Percentiles rank a stretch among this genome's conserved stretches.
Evolutionary conservation across 53 echinoderm and acorn worm species (phyloP).

Genomic region (Astropecten irregularis): DNA sequence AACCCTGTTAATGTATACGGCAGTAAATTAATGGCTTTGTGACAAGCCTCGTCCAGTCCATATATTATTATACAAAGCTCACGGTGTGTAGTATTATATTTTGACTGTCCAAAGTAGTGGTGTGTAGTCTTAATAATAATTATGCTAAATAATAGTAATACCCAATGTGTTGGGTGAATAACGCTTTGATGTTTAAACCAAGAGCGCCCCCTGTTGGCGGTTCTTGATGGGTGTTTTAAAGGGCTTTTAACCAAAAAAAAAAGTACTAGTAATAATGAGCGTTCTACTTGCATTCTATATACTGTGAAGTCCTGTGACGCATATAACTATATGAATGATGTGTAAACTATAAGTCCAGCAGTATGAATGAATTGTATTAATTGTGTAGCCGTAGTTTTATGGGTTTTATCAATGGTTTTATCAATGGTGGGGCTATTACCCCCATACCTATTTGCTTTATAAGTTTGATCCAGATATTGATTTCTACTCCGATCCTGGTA

Average conservation of each 20-base stretch:
- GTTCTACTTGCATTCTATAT: constrained; percentile 48
- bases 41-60: background rate
- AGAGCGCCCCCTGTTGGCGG: constrained; percentile 29
- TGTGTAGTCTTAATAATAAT: constrained; percentile 14
- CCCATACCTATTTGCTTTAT: too few relatives aligned
- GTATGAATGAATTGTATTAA: background rate
- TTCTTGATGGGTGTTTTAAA: constrained; percentile 21
- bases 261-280: constrained; percentile 23
- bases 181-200: constrained; percentile 31
- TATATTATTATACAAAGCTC: constrained; percentile 7
- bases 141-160: background rate
- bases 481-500: too few relatives aligned
- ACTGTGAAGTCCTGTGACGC: constrained; percentile 40
- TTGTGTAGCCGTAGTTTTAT: too few relatives aligned
- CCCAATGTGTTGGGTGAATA: constrained; percentile 20
- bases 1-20: background rate
- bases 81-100: constrained; percentile 33
- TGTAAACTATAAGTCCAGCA: constrained; percentile 47
- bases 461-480: too few relatives aligned
- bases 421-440: too few relatives aligned
- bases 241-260: background rate
- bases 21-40: constrained; percentile 6
- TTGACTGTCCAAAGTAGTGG: constrained; percentile 41
- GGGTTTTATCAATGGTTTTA: too few relatives aligned
- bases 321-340: constrained; percentile 7